These are phyloP conservation scores for Arctia plantaginis DNA, from an alignment of 2,888 invertebrate genomes.

Conservation along the genomic window DNA sequence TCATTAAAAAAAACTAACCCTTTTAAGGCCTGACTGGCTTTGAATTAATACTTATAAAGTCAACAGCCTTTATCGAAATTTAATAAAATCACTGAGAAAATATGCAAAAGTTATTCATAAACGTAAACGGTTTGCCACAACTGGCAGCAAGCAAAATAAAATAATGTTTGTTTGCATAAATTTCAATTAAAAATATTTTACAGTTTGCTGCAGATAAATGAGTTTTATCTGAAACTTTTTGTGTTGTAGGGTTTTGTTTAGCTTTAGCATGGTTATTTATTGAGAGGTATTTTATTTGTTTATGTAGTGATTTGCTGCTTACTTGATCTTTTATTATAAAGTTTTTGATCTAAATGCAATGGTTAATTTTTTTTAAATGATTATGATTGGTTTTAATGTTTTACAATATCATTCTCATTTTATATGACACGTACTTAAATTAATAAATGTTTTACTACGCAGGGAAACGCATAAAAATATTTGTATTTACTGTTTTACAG, in stretches of 20 bases:
- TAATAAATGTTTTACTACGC: too few species aligned
- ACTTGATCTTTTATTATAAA: too few species aligned
- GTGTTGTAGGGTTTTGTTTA: not conserved
- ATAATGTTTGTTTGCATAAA: constrained; percentile 39
- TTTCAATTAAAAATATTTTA: constrained; percentile 53
- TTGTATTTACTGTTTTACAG: too few species aligned
- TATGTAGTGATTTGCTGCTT: too few species aligned
- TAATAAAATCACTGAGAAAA: constrained; percentile 10
- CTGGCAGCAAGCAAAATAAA: constrained; percentile 24
- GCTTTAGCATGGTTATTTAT: not conserved
- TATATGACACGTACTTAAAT: not conserved
- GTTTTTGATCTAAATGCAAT: too few species aligned
- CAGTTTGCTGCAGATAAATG: constrained; percentile 37
- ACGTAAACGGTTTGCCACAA: constrained; percentile 22
- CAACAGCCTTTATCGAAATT: constrained; percentile 5
- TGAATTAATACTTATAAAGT: constrained; percentile 11
- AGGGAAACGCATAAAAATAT: too few species aligned
- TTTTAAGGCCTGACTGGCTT: constrained; percentile 20
- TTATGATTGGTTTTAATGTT: too few species aligned
- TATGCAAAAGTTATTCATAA: constrained; percentile 35
- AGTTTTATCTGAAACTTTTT: constrained; percentile 24
- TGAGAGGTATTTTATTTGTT: not conserved
- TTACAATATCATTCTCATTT: too few species aligned
- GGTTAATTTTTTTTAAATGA: too few species aligned
- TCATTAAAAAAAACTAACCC: not conserved